These are phyloP conservation scores for Aphis craccivora DNA, from an alignment of 1,140 invertebrate genomes.

Conservation along the genomic window DNA sequence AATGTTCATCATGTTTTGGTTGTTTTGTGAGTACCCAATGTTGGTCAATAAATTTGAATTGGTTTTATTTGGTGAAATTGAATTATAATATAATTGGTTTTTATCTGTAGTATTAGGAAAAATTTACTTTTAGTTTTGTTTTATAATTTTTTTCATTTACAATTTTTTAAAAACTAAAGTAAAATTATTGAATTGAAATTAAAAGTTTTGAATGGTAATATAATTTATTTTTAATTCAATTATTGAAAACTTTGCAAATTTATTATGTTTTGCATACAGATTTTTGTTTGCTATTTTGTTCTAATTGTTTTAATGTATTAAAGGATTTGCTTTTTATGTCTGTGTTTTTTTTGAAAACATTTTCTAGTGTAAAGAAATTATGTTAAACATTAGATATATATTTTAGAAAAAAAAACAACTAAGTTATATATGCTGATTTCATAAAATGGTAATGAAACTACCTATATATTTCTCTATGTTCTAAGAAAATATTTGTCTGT, in stretches of 20 bases:
- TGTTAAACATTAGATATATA: background rate
- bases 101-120: background rate
- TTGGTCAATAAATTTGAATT: slow-evolving; percentile 21
- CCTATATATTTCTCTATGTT: background rate
- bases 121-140: background rate
- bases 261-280: background rate
- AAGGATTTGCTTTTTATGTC: background rate
- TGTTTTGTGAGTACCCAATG: background rate
- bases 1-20: slow-evolving; percentile 28
- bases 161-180: background rate
- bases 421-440: background rate
- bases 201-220: background rate
- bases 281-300: background rate
- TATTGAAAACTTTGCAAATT: background rate
- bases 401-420: background rate
- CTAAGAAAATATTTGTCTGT: background rate
- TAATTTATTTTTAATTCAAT: background rate
- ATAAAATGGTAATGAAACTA: background rate
- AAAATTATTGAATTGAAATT: background rate
- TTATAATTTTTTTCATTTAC: background rate
- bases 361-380: background rate
- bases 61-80: background rate
- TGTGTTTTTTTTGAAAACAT: background rate
- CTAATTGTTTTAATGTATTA: background rate
- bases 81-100: background rate